phyloP scores from a whole-genome alignment of 2,888 invertebrate species.

The Pardosa pseudoannulata region DNA sequence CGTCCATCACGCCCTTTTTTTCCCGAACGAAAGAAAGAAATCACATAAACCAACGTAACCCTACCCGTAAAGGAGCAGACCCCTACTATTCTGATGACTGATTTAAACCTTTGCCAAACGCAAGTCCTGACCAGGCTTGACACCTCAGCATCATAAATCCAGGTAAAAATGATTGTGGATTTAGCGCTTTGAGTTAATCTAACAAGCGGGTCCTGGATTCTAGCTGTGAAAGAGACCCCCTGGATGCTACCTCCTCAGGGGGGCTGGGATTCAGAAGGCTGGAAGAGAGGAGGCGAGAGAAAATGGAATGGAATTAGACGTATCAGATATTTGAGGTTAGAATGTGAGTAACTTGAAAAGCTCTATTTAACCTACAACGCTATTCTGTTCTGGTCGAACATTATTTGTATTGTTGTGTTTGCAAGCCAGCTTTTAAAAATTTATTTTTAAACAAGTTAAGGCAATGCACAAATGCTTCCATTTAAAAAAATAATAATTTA shows the following conservation, averaged over 20 bases:
- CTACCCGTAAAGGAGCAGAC: neutral
- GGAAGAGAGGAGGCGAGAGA: neutral
- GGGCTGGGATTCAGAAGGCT: conserved; percentile 2
- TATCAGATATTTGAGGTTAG: neutral
- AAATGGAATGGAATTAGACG: conserved; percentile 16
- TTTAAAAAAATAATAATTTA: too few species aligned
- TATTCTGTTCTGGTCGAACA: too few species aligned
- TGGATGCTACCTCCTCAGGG: neutral
- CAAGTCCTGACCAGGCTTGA: conserved; percentile 13
- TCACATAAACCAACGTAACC: conserved; percentile 17
- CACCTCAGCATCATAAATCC: conserved; percentile 26
- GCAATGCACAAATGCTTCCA: too few species aligned
- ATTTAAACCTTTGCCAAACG: conserved; percentile 15
- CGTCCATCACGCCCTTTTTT: neutral
- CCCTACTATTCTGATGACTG: neutral
- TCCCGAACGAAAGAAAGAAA: neutral
- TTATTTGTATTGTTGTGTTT: too few species aligned
- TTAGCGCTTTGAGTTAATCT: conserved; percentile 15
- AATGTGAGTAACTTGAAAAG: too few species aligned
- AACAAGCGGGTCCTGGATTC: neutral
- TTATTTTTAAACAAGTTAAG: too few species aligned
- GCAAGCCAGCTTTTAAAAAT: too few species aligned
- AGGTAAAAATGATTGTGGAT: conserved; percentile 18
- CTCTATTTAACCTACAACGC: too few species aligned
- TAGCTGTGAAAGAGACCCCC: conserved; percentile 27